Evolutionary conservation across 2,888 invertebrate genomes (phyloP), one percentile per base, ranked within the genome.

Genomic region (Acrocyrtus sp.): DNA sequence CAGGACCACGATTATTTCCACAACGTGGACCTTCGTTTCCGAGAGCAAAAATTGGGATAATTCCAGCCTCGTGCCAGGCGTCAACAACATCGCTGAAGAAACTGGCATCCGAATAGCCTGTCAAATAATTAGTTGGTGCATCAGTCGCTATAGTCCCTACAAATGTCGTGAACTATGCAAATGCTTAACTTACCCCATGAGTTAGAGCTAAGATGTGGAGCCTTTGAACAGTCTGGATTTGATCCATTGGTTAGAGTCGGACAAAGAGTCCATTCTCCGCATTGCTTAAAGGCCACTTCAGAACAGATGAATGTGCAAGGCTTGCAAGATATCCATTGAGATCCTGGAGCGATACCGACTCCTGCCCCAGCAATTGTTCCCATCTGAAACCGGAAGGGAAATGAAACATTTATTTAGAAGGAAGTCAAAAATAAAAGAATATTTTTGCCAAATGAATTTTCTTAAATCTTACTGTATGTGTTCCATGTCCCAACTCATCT

Each of bases 311-410:
- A 10, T n/a, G n/a, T n/a, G 58, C 77, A 77, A 21, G 70, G 75
- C 10, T 50, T 65, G 58, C 76, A 76, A n/a, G 70, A 45, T 10
- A 76, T 72, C 74, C 66, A 73, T n/a, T 60, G 22, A 4, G 68
- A 60, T 4, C 63, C 58, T n/a, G 72, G 72, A 6, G 75, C 75
- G 3, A 75, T 68, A 15, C 75, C 58, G 15, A 73, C 51, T 22
- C 62, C 69, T 4, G 48, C 17, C 57, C 72, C 75, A 8, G 19
- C 63, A 22, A 75, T 72, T 0, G 68, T 72, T 19, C 75, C 75
- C 19, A 58, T 54, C n/a, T n/a, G n/a, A n/a, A n/a, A n/a, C n/a
- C n/a, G n/a, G n/a, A n/a, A n/a, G n/a, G n/a, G n/a, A n/a, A n/a
- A n/a, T n/a, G n/a, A n/a, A n/a, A n/a, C n/a, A n/a, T n/a, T n/a